These are phyloP conservation scores for Grantiella picta DNA, from an alignment of 2,113 vertebrate species.

Conservation along the genomic window DNA sequence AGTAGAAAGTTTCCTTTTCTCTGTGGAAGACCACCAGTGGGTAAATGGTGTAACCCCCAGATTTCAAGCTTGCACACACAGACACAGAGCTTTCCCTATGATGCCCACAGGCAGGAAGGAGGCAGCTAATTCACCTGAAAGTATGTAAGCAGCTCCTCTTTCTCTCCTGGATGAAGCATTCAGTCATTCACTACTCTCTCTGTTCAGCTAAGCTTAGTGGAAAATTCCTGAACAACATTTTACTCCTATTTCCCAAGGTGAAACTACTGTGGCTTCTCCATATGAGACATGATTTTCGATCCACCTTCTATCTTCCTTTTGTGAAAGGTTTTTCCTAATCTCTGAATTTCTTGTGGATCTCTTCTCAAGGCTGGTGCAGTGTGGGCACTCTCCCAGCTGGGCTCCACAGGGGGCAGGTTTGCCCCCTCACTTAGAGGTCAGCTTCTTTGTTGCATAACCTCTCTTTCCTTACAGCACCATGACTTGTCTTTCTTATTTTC, in stretches of 20 bases:
- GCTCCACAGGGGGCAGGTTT: accelerated
- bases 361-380: not conserved
- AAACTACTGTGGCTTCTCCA: not conserved
- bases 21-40: accelerated
- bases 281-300: not conserved
- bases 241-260: not conserved
- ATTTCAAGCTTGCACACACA: not conserved
- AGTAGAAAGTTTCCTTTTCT: not conserved
- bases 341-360: not conserved
- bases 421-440: not conserved
- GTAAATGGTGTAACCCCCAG: too few relatives aligned
- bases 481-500: not conserved
- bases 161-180: not conserved
- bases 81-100: not conserved
- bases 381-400: not conserved
- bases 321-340: not conserved
- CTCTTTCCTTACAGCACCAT: not conserved
- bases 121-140: not conserved
- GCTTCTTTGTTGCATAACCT: not conserved
- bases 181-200: not conserved
- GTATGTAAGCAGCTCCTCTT: not conserved
- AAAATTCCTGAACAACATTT: not conserved
- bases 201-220: not conserved
- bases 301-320: not conserved
- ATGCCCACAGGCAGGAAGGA: not conserved